phyloP scores from a whole-genome alignment of 2,888 invertebrate species.

The Eupelmus urozonus region DNA sequence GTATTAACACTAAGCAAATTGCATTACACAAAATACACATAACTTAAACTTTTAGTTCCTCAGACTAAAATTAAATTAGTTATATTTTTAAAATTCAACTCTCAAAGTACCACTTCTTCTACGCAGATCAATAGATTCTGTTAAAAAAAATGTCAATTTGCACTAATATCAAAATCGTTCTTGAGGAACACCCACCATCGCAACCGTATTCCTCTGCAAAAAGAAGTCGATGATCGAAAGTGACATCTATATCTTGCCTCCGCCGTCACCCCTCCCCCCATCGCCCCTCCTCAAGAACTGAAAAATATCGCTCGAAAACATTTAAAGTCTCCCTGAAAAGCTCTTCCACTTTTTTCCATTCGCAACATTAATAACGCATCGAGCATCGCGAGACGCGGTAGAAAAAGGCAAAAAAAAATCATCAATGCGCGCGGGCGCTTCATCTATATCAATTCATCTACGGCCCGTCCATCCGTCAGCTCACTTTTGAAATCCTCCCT shows the following conservation, averaged over 20 bases:
- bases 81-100: too few species aligned
- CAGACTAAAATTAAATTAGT: too few species aligned
- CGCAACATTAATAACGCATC: conserved; percentile 51
- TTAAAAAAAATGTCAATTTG: too few species aligned
- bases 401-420: conserved; percentile 30
- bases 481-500: conserved; percentile 53
- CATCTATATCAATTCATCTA: conserved; percentile 59
- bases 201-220: too few species aligned
- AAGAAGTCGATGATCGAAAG: not conserved
- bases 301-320: not conserved
- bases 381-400: not conserved
- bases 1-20: too few species aligned
- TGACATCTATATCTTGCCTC: not conserved
- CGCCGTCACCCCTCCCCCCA: too few species aligned
- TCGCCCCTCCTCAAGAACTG: not conserved
- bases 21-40: too few species aligned
- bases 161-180: too few species aligned
- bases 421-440: conserved; percentile 41
- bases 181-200: too few species aligned
- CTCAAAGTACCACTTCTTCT: too few species aligned
- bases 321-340: not conserved
- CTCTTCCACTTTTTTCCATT: conserved; percentile 11
- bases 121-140: too few species aligned
- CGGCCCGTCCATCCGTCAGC: conserved; percentile 54
- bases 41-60: too few species aligned